Percentiles rank a stretch among this genome's conserved stretches.
phyloP scores from a whole-genome alignment of 1,140 invertebrate species.

The Sipha flava region DNA sequence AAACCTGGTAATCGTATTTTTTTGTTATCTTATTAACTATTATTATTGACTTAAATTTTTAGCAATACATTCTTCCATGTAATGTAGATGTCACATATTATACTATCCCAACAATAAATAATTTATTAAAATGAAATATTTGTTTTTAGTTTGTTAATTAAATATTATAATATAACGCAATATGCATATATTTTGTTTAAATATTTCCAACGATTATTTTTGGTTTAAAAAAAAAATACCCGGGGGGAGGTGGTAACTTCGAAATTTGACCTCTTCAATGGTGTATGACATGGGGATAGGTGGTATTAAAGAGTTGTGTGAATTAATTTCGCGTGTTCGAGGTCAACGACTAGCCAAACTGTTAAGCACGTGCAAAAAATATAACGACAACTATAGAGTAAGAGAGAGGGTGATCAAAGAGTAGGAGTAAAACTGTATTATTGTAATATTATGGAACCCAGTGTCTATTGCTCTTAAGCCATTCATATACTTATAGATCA shows the following conservation, averaged over 20 bases:
- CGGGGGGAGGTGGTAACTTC: neutral
- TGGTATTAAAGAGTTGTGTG: neutral
- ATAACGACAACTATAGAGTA: neutral
- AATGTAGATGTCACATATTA: no score
- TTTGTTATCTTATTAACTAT: no score
- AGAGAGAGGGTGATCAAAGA: neutral
- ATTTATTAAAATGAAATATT: no score
- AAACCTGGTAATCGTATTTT: no score
- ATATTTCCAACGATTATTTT: neutral
- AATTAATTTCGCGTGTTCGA: conserved; percentile 18
- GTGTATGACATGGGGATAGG: neutral
- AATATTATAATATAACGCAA: no score
- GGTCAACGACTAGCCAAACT: conserved; percentile 26
- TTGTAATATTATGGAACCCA: neutral
- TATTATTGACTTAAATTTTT: no score
- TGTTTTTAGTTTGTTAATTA: no score
- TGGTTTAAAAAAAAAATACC: neutral
- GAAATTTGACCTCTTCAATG: neutral
- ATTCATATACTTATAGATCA: neutral
- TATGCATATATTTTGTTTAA: neutral
- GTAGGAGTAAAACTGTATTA: conserved; percentile 14
- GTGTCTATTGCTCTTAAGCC: neutral
- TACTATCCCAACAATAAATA: no score
- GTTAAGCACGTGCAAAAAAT: neutral
- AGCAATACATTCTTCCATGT: no score